Evolutionary conservation across 2,113 vertebrate genomes (phyloP).

Genomic region (Erythrolamprus reginae): DNA sequence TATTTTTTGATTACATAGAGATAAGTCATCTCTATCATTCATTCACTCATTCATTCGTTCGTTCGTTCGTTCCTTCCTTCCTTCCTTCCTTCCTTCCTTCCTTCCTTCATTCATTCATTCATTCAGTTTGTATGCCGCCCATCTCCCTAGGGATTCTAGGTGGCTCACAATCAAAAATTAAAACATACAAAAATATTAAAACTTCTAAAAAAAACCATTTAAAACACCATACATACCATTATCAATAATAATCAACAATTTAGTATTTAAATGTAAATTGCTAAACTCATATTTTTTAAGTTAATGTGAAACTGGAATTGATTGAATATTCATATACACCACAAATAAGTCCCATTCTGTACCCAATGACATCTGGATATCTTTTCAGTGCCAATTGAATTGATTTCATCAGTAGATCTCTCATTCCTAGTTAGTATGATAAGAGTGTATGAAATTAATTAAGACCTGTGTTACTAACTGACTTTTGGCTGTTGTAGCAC

Average conservation of each 20-base stretch:
- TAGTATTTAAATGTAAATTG: not conserved
- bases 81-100: too few relatives aligned
- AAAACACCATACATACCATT: too few relatives aligned
- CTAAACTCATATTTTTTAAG: not conserved
- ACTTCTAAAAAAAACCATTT: too few relatives aligned
- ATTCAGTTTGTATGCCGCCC: too few relatives aligned
- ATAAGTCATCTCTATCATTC: not conserved
- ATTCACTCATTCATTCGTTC: too few relatives aligned
- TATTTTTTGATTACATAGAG: not conserved
- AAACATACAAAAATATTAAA: too few relatives aligned
- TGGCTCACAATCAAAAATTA: too few relatives aligned
- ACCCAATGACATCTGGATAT: not conserved
- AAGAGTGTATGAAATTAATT: not conserved
- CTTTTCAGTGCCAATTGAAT: not conserved
- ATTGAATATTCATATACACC: not conserved
- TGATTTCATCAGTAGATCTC: not conserved
- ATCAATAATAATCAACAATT: not conserved
- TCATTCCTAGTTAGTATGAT: not conserved
- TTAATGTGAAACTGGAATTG: not conserved
- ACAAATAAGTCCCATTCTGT: not conserved
- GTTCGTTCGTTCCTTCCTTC: too few relatives aligned
- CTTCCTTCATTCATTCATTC: too few relatives aligned
- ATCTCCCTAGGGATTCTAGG: too few relatives aligned
- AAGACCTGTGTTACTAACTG: not conserved
- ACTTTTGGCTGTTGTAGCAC: not conserved